A percentile compares a stretch with the other conserved stretches of the same genome.
phyloP scores from a whole-genome alignment of 2,113 vertebrate species.

The Rhabdomys dilectus region DNA sequence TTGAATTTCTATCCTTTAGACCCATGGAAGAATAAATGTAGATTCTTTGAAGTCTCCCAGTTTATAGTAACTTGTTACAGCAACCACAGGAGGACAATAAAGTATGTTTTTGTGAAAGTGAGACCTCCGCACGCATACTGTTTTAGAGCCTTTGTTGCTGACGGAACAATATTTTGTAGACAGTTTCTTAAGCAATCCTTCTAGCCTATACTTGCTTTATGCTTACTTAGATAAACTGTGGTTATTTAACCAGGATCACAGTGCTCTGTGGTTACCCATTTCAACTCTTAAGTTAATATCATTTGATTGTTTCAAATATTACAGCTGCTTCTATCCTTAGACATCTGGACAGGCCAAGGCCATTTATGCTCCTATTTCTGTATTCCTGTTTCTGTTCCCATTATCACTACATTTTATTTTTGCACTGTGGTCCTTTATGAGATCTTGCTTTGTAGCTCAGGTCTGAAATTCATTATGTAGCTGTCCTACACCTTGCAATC shows the following conservation, averaged over 20 bases:
- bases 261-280: not conserved
- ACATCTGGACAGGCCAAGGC: not conserved
- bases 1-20: not conserved
- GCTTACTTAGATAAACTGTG: not conserved
- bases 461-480: not conserved
- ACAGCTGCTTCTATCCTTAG: not conserved
- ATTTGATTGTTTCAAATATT: no score
- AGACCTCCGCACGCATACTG: not conserved
- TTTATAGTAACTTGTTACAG: not conserved
- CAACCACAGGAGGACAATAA: not conserved
- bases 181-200: not conserved
- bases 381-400: not conserved
- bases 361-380: not conserved
- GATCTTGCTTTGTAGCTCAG: not conserved
- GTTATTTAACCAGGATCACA: not conserved
- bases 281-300: not conserved
- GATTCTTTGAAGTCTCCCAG: not conserved
- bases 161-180: not conserved
- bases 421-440: not conserved
- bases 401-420: not conserved
- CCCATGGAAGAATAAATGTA: not conserved
- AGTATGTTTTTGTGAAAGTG: slow-evolving; percentile 13
- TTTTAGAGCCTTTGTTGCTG: not conserved
- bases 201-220: not conserved
- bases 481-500: not conserved